phyloP scores from a whole-genome alignment of 2,113 vertebrate genomes.

The Sceloporus tristichus region DNA sequence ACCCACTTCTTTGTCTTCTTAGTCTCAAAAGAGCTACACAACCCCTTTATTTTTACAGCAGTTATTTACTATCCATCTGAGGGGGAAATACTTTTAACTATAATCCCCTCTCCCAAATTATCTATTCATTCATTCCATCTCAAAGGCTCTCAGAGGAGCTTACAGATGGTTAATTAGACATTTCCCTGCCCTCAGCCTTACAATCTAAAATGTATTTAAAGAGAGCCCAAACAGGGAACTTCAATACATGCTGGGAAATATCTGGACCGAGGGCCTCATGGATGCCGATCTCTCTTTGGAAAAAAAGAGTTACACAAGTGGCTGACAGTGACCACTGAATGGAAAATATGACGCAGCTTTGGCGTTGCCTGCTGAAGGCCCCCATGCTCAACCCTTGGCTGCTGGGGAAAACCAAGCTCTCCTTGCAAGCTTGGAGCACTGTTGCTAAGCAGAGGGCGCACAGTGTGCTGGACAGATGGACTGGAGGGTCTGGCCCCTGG shows the following conservation, averaged over 20 bases:
- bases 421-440: not conserved
- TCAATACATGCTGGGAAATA: not conserved
- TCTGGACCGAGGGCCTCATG: not conserved
- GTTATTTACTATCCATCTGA: too few species aligned
- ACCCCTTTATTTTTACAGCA: too few species aligned
- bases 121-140: too few species aligned
- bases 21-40: too few species aligned
- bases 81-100: too few species aligned
- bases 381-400: not conserved
- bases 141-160: too few species aligned
- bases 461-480: not conserved
- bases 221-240: not conserved
- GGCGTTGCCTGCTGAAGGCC: not conserved
- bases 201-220: too few species aligned
- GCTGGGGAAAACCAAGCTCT: not conserved
- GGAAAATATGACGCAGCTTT: accelerated
- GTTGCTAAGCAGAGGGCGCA: not conserved
- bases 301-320: not conserved
- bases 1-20: too few species aligned
- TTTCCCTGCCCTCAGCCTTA: too few species aligned
- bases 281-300: not conserved
- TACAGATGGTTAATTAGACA: too few species aligned
- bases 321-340: not conserved
- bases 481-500: too few species aligned
- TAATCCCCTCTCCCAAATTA: too few species aligned